Evolutionary conservation across 1,140 invertebrate species (phyloP).

Genomic region (Steinernema khuongi): DNA sequence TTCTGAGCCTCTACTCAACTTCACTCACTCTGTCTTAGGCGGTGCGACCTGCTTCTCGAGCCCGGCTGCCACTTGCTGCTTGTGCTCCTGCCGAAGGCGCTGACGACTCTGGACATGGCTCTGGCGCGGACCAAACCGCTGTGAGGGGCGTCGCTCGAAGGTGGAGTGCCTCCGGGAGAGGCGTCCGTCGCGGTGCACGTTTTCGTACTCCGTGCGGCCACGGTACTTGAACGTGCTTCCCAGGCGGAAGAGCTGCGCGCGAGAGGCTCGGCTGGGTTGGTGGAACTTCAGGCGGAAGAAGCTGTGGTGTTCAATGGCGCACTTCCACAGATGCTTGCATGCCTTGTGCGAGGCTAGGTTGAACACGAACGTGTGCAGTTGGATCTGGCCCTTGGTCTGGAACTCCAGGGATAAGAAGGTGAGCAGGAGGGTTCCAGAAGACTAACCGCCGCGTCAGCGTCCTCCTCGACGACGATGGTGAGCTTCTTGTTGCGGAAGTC

Average conservation of each 20-base stretch:
- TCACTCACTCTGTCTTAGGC: background rate
- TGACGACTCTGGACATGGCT: conserved; percentile 67
- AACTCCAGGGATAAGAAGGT: conserved; percentile 20
- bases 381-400: conserved; percentile 46
- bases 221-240: conserved; percentile 55
- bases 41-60: background rate
- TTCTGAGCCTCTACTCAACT: background rate
- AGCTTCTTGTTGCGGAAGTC: conserved; percentile 54
- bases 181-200: conserved; percentile 45
- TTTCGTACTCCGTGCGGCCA: conserved; percentile 56
- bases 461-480: conserved; percentile 57
- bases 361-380: conserved; percentile 59
- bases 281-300: conserved; percentile 76
- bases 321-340: conserved; percentile 96
- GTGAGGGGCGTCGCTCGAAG: conserved; percentile 89
- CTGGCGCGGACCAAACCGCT: conserved; percentile 82
- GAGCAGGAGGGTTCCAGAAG: conserved; percentile 11
- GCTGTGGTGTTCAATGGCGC: conserved; percentile 92
- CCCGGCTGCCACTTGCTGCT: conserved; percentile 21
- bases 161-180: conserved; percentile 36
- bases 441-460: conserved; percentile 47
- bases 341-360: conserved; percentile 89
- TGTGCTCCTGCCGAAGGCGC: conserved; percentile 50
- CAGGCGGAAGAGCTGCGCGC: conserved; percentile 50
- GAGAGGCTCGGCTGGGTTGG: conserved; percentile 31